Base-by-base conservation (phyloP, 2,797 vertebrate genomes). In the Coregonus suidteri region DNA sequence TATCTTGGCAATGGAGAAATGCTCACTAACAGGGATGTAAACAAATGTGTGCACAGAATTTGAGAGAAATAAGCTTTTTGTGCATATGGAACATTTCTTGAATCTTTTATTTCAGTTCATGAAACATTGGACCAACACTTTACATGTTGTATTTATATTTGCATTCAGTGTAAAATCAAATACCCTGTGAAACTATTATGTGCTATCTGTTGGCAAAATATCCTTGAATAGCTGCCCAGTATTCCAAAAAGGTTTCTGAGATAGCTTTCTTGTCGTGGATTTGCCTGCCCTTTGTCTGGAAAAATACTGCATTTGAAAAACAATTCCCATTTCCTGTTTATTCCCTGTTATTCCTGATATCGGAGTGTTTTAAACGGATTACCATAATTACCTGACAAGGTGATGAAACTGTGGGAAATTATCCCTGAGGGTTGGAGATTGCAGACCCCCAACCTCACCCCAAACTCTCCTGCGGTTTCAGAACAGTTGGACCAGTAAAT, bases 401-500 rank as follows among this genome's bases (percentile, higher is more conserved):
- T 76, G 59, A 75, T 78, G 76, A 75, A 77, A 78, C 70, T 65
- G 34, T 75, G 25, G 35, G 20, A 72, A 73, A 68, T 30, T 64
- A 54, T 41, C 41, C 41, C 75, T 13, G 52, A 20, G 20, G 69
- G 68, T 53, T 37, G 75, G 51, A 79, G 66, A 67, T 78, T 51
- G 65, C 30, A 64, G 59, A 31, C 34, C 54, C 25, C 37, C 41
- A 47, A 47, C 18, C 53, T 18, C 54, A 52, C 34, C 75, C 66
- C 34, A 76, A n/a, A 20, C 41, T 41, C 56, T 64, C 54, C 65
- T 68, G 47, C 20, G 41, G 20, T 75, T 30, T 18, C 51, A 25
- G 65, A 34, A 41, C 15, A 37, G 13, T 70, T 59, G 59, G 68
- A 71, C 62, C 77, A 79, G 84, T 84, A 80, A 83, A 80, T 85